A percentile compares a stretch with the other conserved stretches of the same genome.
phyloP scores from a whole-genome alignment of 2,113 vertebrate species.

The Albula goreensis region DNA sequence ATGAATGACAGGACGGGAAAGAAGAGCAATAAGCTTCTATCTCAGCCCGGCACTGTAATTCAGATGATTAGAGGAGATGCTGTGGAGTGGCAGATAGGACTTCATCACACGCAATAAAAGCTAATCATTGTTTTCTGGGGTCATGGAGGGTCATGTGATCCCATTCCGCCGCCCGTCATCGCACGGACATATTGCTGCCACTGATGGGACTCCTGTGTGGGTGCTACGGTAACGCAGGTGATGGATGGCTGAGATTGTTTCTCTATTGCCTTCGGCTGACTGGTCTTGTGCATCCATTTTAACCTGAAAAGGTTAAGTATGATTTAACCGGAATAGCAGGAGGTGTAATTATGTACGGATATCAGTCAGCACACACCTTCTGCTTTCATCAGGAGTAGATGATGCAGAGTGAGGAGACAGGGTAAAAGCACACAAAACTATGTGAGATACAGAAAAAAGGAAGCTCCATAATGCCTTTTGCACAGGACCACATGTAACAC shows the following conservation, averaged over 20 bases:
- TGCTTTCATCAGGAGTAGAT: conserved; percentile 3
- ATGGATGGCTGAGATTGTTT: background rate
- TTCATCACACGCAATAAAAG: conserved; percentile 44
- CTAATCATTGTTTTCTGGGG: conserved; percentile 39
- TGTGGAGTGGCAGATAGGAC: conserved; percentile 28
- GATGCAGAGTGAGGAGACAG: background rate
- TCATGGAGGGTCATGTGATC: conserved; percentile 10
- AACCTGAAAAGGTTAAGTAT: conserved; percentile 68
- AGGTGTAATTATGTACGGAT: conserved; percentile 67
- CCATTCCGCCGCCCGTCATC: background rate
- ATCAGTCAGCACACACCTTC: conserved; percentile 48
- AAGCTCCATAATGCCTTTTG: background rate
- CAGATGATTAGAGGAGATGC: conserved; percentile 42
- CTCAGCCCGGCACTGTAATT: conserved; percentile 17
- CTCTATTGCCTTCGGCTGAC: background rate
- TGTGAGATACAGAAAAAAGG: background rate
- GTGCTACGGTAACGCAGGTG: background rate
- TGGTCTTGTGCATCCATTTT: background rate
- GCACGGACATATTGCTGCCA: background rate
- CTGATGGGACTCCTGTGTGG: background rate
- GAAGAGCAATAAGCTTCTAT: conserved; percentile 19
- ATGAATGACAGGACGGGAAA: background rate
- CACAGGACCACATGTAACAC: background rate
- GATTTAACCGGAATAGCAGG: conserved; percentile 68
- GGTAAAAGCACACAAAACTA: background rate